Base-by-base conservation (phyloP, 2,888 invertebrate species). In the Caenorhabditis sulstoni region DNA sequence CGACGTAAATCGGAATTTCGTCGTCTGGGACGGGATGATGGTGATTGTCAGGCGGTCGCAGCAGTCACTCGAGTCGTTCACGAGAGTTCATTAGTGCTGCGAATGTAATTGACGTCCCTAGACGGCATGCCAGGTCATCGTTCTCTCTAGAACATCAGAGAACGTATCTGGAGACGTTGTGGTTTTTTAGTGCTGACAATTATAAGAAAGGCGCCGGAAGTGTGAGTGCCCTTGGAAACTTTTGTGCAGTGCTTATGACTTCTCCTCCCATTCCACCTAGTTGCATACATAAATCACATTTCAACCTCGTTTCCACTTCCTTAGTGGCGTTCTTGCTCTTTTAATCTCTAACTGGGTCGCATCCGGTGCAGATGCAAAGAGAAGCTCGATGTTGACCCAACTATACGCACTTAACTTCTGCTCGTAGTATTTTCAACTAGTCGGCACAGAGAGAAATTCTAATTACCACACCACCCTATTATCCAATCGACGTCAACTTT, bases 61-160 rank as follows among this genome's bases (percentile, higher is more conserved):
- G n/a, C 23, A 22, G 45, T 37, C 16, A 47, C 35, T 16, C 39
- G 22, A 53, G 35, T 49, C 58, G n/a, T 29, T 22, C 29, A 52
- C 29, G 35, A 53, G 55, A 71, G 62, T 71, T 62, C 71, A 71
- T 71, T 57, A 62, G 53, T 55, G 64, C 39, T 22, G 4, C 29
- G 29, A 7, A 52, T 73, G 73, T 57, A 65, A 73, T 73, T 73
- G 73, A 64, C 73, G 61, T 47, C 45, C 53, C 55, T 9, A 61
- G 61, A 70, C 59, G 35, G 58, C 41, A 52, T 29, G 49, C 29
- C 49, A 44, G 35, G 37, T 53, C 53, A 53, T 37, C 53, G 50
- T 70, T 70, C 44, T 45, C 20, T 44, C 41, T 44, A 22, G 35
- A 52, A 23, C 68, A 52, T 68, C 50, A 59, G 14, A 68, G 66